Conservation (phyloP, 2,888 invertebrate genomes). For the Eilema sororculum region DNA sequence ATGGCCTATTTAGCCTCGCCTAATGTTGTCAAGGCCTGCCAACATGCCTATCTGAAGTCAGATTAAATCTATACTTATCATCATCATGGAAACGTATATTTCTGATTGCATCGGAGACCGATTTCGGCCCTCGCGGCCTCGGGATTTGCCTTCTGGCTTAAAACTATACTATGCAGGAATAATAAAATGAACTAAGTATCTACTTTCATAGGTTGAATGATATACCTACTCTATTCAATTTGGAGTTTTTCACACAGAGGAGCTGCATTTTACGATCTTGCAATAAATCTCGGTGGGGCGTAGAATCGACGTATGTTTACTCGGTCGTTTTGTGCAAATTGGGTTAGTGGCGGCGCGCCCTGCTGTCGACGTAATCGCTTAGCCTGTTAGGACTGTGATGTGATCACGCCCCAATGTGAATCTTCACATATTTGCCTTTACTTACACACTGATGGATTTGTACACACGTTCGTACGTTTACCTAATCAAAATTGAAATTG, state of each 20-base stretch:
- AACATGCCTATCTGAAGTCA: slow-evolving; percentile 43
- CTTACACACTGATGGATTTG: slow-evolving; percentile 60
- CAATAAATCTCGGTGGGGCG: slow-evolving; percentile 73
- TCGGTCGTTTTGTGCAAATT: slow-evolving; percentile 79
- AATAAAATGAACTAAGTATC: slow-evolving; percentile 43
- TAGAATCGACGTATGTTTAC: slow-evolving; percentile 76
- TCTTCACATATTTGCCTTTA: slow-evolving; percentile 75
- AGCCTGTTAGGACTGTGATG: slow-evolving; percentile 74
- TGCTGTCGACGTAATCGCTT: slow-evolving; percentile 74
- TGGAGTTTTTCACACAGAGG: slow-evolving; percentile 60
- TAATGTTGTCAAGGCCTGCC: slow-evolving; percentile 46
- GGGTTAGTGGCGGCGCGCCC: slow-evolving; percentile 77
- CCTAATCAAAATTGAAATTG: slow-evolving; percentile 65
- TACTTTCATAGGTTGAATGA: slow-evolving; percentile 52
- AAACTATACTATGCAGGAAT: slow-evolving; percentile 25
- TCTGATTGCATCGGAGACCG: too few species aligned
- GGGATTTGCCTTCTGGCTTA: too few species aligned
- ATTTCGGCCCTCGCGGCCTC: too few species aligned
- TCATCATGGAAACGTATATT: too few species aligned
- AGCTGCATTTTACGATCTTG: slow-evolving; percentile 73
- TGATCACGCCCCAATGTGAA: slow-evolving; percentile 72
- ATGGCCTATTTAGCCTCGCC: slow-evolving; percentile 50
- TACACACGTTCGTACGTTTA: slow-evolving; percentile 58
- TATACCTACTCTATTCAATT: slow-evolving; percentile 64
- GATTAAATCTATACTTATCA: slow-evolving; percentile 20